Conservation (phyloP, 1,140 invertebrate species). For the Plodia interpunctella region DNA sequence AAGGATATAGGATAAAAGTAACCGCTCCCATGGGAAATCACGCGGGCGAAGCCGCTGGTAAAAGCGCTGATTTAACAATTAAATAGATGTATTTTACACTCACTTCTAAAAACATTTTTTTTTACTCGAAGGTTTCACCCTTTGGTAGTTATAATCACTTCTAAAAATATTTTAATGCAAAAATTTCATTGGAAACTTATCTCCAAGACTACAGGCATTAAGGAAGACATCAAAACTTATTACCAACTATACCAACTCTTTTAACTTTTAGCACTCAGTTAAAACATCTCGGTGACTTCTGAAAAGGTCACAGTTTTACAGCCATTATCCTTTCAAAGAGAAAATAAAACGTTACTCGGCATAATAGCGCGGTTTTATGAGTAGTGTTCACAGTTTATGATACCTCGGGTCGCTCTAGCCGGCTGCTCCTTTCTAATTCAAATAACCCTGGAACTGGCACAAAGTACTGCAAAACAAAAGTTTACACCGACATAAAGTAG, state of each 20-base stretch:
- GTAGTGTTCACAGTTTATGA: conserved; percentile 9
- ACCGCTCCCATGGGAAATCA: too few relatives aligned
- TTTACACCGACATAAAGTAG: conserved; percentile 7
- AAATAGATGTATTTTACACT: too few relatives aligned
- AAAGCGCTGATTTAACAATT: too few relatives aligned
- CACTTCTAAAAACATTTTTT: too few relatives aligned
- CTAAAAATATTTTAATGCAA: too few relatives aligned
- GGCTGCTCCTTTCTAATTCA: not conserved
- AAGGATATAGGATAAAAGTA: too few relatives aligned
- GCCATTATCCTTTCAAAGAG: conserved; percentile 6
- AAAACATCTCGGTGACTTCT: not conserved
- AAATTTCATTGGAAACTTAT: too few relatives aligned
- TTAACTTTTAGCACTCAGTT: not conserved
- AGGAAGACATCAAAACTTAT: too few relatives aligned
- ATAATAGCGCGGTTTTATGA: conserved; percentile 9
- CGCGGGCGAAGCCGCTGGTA: too few relatives aligned
- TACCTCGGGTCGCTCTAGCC: conserved; percentile 1
- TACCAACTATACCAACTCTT: not conserved
- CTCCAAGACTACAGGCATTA: too few relatives aligned
- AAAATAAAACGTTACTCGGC: conserved; percentile 2
- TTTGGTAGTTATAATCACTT: too few relatives aligned
- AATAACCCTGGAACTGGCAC: conserved; percentile 9
- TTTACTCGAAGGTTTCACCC: too few relatives aligned
- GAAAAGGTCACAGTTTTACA: conserved; percentile 3
- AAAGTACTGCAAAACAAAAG: conserved; percentile 4